Conservation (phyloP, 2,797 vertebrate species). For the Hafferia zeledoni region DNA sequence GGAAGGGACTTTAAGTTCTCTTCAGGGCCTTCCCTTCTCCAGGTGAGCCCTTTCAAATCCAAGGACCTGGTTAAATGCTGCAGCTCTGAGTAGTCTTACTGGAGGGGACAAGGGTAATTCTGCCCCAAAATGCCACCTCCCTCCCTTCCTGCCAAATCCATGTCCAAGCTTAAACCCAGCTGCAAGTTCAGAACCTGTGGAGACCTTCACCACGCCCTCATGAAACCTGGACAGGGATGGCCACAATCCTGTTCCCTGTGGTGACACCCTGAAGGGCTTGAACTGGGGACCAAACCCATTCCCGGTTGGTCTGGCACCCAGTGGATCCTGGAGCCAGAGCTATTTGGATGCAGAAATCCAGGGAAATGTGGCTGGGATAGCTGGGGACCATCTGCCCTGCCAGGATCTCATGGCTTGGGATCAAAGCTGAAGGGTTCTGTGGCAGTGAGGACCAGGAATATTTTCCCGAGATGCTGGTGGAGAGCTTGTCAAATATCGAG, state of each 20-base stretch:
- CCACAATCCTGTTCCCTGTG: rapidly evolving
- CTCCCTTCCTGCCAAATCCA: background rate
- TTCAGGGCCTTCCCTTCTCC: rapidly evolving
- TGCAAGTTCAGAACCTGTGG: rapidly evolving
- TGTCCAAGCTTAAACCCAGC: background rate
- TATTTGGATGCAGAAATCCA: rapidly evolving
- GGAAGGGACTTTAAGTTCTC: background rate
- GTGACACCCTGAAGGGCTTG: rapidly evolving
- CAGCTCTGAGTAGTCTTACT: rapidly evolving
- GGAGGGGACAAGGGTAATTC: background rate
- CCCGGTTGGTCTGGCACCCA: rapidly evolving
- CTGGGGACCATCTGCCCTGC: rapidly evolving
- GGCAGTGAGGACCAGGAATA: background rate
- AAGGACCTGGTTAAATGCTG: background rate
- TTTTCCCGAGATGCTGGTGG: background rate
- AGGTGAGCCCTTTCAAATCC: rapidly evolving
- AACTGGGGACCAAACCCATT: background rate
- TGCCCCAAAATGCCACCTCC: background rate
- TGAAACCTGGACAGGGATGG: background rate
- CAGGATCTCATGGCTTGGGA: background rate
- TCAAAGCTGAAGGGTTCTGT: background rate
- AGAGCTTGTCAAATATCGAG: constrained; percentile 71
- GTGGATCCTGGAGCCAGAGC: background rate
- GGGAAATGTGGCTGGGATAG: rapidly evolving
- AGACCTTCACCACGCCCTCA: rapidly evolving